Base-by-base conservation (phyloP, 2,888 invertebrate genomes). In the Steinernema hermaphroditum region DNA sequence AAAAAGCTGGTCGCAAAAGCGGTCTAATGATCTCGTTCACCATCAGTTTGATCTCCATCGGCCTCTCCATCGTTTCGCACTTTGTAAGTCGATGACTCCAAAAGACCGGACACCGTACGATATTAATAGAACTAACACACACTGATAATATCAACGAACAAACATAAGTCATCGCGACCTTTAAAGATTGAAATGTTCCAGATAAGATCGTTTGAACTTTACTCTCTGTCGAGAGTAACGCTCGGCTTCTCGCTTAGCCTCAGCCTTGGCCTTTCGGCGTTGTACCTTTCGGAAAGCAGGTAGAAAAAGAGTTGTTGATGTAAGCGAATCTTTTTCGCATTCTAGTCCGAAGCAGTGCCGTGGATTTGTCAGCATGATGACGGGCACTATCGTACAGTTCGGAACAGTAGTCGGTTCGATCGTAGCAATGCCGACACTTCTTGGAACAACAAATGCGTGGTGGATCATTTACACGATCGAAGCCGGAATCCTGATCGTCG, bases 351-450 rank as follows among this genome's bases (percentile, higher is more conserved):
- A 76, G 2, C 57, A 70, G 32, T 78, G 81, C 32, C 80, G 83
- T 12, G 83, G 83, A 19, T 69, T 75, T 16, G 76, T 83, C 32
- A 77, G 82, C 68, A 78, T 83, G 72, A 77, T 79, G 2, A 82
- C 81, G 9, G 83, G 80, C 9, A 73, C 82, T 9, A 71, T 81
- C 71, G 75, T 83, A 29, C 82, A 83, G 70, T 14, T 77, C 9
- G 81, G 80, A 8, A 68, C 80, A 14, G 76, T 81, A 8, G 69
- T 78, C 34, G 83, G 80, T n/a, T 77, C 83, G 46, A 71, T 82
- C 19, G 43, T 81, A 41, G 80, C 78, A 16, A 81, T 83, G 79
- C 83, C 82, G n/a, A 75, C 77, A 27, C 75, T 83, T 22, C 75
- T 83, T 27, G 83, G 84, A 72, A 75, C 73, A 0, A 68, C 69